Evolutionary conservation across 1,140 invertebrate species (phyloP), one percentile per base, ranked within the genome.

Genomic region (Hydropsyche tenuis): DNA sequence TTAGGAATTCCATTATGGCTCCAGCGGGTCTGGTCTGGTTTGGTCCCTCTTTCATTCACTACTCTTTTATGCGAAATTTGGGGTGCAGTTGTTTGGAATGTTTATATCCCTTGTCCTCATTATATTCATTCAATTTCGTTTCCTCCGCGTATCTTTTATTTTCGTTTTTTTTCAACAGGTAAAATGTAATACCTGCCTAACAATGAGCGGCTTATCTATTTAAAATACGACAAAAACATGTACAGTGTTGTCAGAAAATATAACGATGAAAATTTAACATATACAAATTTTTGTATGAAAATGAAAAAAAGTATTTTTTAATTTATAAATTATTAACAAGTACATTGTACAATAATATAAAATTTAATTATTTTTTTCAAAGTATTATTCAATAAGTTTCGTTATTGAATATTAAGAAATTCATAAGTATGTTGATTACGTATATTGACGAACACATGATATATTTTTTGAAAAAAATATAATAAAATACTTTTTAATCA

Each of bases 1-100:
- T 37, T 16, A 72, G 64, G 75, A 74, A 74, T 77, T 77, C 75
- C 68, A 77, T 77, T 77, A 77, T 69, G 46, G 65, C 30, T 14
- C 60, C 37, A n/a, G 12, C 25, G 37, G 45, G 30, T 25, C 45
- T 25, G 56, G 7, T 60, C 45, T 16, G 16, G 45, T 14, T 60
- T 25, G 56, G 56, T 27, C 56, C 11, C 46, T 12, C n/a, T 45
- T 65, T 16, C 43, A 48, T 68, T 68, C 72, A 22, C 60, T 64
- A 18, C 20, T 27, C 64, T 66, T 76, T 60, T 76, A 74, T 76
- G 75, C 72, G 62, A 74, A 76, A 72, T 76, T 75, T 69, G 66
- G 75, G 75, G 75, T 74, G 75, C 75, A 77, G 75, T 77, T 77
- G 75, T 74, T 77, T 72, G 75, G 75, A 77, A 77, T 77, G 75